These are phyloP conservation scores for Tachuris rubrigastra DNA, from an alignment of 2,113 vertebrate genomes.

Conservation along the genomic window DNA sequence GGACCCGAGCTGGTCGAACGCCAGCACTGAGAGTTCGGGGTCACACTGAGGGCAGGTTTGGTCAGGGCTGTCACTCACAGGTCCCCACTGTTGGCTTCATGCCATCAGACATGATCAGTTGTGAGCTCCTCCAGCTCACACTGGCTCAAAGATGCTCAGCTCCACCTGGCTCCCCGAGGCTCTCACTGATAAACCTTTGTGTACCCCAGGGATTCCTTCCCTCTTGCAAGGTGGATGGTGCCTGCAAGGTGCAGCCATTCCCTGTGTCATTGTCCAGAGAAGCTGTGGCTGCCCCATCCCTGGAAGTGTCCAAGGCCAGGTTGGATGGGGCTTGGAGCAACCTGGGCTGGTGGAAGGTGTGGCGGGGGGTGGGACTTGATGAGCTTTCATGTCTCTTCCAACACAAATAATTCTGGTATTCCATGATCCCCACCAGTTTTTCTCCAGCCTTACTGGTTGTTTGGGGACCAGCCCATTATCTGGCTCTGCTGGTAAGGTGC, in stretches of 20 bases:
- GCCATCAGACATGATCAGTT: neutral
- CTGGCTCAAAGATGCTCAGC: neutral
- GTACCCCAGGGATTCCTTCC: neutral
- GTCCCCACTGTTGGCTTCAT: accelerated
- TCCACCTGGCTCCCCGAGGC: accelerated
- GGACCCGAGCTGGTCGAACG: neutral
- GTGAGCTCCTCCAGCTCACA: neutral
- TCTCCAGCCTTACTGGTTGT: neutral
- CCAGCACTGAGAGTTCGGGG: accelerated
- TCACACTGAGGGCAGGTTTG: accelerated
- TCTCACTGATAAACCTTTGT: neutral
- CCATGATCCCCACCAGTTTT: neutral
- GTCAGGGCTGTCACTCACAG: neutral
- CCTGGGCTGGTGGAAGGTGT: neutral
- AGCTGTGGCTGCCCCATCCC: neutral
- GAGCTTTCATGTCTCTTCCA: neutral
- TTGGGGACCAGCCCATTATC: neutral
- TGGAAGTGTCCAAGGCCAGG: neutral
- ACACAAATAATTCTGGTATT: neutral
- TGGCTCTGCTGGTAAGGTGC: neutral
- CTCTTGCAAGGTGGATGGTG: neutral
- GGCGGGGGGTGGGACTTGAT: neutral
- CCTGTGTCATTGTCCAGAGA: neutral
- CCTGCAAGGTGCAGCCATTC: neutral
- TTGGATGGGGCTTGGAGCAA: accelerated